Evolutionary conservation across 2,888 invertebrate genomes (phyloP), one percentile per base, ranked within the genome.

Genomic region (Galeruca laticollis): DNA sequence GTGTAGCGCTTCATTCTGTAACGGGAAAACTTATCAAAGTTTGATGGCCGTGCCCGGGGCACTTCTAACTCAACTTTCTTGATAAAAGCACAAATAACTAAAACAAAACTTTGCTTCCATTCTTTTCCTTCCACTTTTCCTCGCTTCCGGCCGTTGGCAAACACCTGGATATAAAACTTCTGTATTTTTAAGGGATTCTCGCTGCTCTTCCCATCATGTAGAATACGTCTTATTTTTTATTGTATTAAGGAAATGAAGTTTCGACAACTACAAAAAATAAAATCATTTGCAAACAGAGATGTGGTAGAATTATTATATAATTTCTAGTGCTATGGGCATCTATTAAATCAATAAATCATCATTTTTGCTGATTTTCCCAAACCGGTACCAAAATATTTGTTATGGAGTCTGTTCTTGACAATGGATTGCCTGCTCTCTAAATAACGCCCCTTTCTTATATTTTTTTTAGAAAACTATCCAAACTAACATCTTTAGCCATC

Each of bases 11-110:
- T 81, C 80, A 79, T 82, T 79, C 80, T 79, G 78, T 80, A 79
- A 78, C 77, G 75, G 79, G 80, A 78, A 83, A 85, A 85, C 85
- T 85, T 86, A 86, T 86, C 85, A 86, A 86, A 86, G 80, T 86
- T 86, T 85, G 86, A 86, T 85, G 84, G 83, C 81, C 82, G 80
- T 78, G 80, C 82, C 79, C 76, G 72, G 76, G 79, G 79, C 79
- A 78, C 78, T 76, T 74, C 77, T 73, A 77, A 78, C 80, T 80
- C 81, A 83, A 84, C 83, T 84, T 84, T 83, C 84, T 82, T 83
- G 83, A 84, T 82, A 84, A 83, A 84, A 84, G 84, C 83, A 82
- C 83, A 84, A 84, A 84, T 84, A 84, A 83, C 83, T 79, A 78
- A 81, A 82, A 83, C 81, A 80, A 81, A 83, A 82, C 80, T 84